A percentile compares a stretch with the other conserved stretches of the same genome.
Conservation (phyloP, 1,140 invertebrate species). For the Dendroctonus ponderosae region DNA sequence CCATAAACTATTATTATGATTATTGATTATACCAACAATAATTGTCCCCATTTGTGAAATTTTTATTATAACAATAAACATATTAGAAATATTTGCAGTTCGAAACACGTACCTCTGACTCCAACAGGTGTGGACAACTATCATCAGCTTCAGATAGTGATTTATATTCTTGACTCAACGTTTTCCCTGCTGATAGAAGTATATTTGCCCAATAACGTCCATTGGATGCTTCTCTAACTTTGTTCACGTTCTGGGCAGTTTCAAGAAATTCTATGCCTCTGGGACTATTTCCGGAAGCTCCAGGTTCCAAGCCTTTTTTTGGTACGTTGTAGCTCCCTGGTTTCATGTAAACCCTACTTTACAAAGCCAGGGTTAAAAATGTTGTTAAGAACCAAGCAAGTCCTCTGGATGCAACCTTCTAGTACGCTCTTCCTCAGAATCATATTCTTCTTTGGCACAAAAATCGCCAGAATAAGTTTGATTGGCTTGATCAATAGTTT, state of each 20-base stretch:
- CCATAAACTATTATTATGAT: no score
- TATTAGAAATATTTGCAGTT: no score
- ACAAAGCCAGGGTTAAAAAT: no score
- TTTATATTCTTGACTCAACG: slow-evolving; percentile 30
- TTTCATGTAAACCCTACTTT: slow-evolving; percentile 55
- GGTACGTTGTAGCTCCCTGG: slow-evolving; percentile 57
- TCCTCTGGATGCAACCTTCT: slow-evolving; percentile 18
- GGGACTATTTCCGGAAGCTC: slow-evolving; percentile 28
- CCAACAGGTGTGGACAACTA: no score
- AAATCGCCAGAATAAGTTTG: slow-evolving; percentile 41
- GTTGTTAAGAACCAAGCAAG: not conserved
- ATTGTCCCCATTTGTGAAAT: no score
- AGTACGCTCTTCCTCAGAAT: slow-evolving; percentile 38
- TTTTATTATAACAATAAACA: no score
- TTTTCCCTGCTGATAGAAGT: slow-evolving; percentile 30
- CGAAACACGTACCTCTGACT: no score
- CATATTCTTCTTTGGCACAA: slow-evolving; percentile 41
- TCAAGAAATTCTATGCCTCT: slow-evolving; percentile 45
- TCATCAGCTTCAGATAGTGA: no score
- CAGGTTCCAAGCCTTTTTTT: slow-evolving; percentile 48
- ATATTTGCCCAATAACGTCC: slow-evolving; percentile 44
- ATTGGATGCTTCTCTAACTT: slow-evolving; percentile 34
- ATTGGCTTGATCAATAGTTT: slow-evolving; percentile 42
- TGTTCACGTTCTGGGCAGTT: slow-evolving; percentile 45
- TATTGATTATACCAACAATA: no score